A percentile compares a stretch with the other conserved stretches of the same genome.
phyloP scores from a whole-genome alignment of 2,113 vertebrate species.

The Stercorarius parasiticus region DNA sequence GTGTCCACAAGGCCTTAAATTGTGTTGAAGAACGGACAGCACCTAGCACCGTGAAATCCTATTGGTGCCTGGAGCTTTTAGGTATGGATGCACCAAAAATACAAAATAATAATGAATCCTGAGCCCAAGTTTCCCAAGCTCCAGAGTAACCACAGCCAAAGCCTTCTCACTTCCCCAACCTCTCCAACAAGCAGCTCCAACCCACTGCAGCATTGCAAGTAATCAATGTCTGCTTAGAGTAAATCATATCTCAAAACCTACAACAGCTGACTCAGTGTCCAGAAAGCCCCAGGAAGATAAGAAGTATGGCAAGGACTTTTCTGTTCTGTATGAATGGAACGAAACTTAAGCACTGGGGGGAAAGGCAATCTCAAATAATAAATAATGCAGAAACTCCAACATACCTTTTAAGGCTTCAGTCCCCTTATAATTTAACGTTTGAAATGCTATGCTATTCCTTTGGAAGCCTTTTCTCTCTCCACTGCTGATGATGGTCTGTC shows the following conservation, averaged over 20 bases:
- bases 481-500: constrained; percentile 32
- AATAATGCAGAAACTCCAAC: constrained; percentile 58
- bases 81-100: not conserved
- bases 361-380: constrained; percentile 60
- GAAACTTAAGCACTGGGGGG: not conserved
- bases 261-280: not conserved
- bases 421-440: constrained; percentile 44
- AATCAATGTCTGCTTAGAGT: not conserved
- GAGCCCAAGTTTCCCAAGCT: not conserved
- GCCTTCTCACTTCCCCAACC: not conserved
- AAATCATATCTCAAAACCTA: not conserved
- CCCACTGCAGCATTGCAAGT: not conserved
- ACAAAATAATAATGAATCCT: not conserved
- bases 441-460: constrained; percentile 36
- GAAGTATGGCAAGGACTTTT: not conserved
- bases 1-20: not conserved
- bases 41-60: not conserved
- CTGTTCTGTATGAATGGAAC: not conserved
- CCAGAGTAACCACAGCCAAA: not conserved
- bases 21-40: not conserved
- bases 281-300: not conserved
- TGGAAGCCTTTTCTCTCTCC: constrained; percentile 33
- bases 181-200: not conserved
- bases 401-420: constrained; percentile 33
- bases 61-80: not conserved